Percentiles rank a stretch among this genome's conserved stretches.
These are phyloP conservation scores for Pteronotus mesoamericanus DNA, from an alignment of 2,797 vertebrate genomes.

Conservation along the genomic window DNA sequence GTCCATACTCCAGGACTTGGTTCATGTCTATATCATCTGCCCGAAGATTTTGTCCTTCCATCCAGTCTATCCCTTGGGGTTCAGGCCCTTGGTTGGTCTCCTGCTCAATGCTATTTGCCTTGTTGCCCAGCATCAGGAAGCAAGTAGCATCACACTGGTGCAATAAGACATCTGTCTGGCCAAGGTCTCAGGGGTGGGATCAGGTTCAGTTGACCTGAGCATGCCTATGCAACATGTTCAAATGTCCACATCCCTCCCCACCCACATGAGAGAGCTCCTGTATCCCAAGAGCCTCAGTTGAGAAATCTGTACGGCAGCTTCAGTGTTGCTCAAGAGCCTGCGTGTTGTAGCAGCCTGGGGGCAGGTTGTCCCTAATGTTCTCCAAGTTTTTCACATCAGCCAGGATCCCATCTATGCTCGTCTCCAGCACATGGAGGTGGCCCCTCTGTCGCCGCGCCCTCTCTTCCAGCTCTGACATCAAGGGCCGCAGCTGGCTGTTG, in stretches of 20 bases:
- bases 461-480: slow-evolving; percentile 83
- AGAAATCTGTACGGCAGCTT: slow-evolving; percentile 29
- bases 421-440: slow-evolving; percentile 78
- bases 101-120: neutral
- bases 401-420: slow-evolving; percentile 86
- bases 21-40: neutral
- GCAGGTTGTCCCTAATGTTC: slow-evolving; percentile 85
- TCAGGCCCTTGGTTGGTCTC: neutral
- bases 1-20: neutral
- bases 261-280: neutral
- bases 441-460: slow-evolving; percentile 79
- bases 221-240: neutral
- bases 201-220: neutral
- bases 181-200: neutral
- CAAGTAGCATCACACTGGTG: neutral
- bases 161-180: neutral
- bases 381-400: slow-evolving; percentile 91
- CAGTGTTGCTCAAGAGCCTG: slow-evolving; percentile 85
- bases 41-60: neutral
- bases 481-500: slow-evolving; percentile 80
- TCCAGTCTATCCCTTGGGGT: neutral
- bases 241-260: neutral
- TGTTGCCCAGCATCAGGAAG: neutral
- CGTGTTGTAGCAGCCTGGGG: slow-evolving; percentile 88
- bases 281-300: neutral